Conservation (phyloP, 2,888 invertebrate genomes). For the Drosophila testacea region DNA sequence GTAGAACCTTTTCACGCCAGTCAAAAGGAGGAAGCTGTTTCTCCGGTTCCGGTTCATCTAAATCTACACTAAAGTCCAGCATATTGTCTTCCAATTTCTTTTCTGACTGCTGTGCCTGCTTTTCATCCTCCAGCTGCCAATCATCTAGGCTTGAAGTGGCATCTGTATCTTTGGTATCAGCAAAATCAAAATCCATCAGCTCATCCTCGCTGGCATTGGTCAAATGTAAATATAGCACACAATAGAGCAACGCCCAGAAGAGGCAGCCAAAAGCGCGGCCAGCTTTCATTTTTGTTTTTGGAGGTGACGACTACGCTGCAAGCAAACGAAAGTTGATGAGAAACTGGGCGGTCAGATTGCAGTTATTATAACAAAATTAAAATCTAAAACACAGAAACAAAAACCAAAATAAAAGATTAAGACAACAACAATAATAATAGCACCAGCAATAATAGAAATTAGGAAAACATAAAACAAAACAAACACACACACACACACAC, state of each 20-base stretch:
- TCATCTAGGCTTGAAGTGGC: conserved; percentile 61
- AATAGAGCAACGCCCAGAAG: conserved; percentile 74
- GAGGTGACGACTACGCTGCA: conserved; percentile 40
- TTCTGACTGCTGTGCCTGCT: conserved; percentile 47
- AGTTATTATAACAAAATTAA: conserved; percentile 65
- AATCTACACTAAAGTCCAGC: conserved; percentile 72
- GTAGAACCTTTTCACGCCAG: conserved; percentile 86
- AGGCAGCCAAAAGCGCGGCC: conserved; percentile 57
- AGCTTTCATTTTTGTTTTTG: conserved; percentile 70
- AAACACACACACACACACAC: background rate
- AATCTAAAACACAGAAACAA: conserved; percentile 38
- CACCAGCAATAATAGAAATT: conserved; percentile 18
- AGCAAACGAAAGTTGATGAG: conserved; percentile 67
- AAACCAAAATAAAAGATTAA: conserved; percentile 27
- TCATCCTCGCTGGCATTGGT: conserved; percentile 70
- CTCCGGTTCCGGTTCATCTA: conserved; percentile 65
- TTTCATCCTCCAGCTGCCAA: conserved; percentile 74
- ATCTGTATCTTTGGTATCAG: conserved; percentile 82
- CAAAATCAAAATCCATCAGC: conserved; percentile 79
- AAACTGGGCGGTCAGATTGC: conserved; percentile 64
- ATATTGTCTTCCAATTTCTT: conserved; percentile 62
- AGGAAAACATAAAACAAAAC: conserved; percentile 30
- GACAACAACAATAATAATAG: conserved; percentile 25
- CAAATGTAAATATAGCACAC: conserved; percentile 66
- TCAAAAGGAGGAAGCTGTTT: conserved; percentile 73